Evolutionary conservation across 2,888 invertebrate species (phyloP).

Genomic region (Cryptosula pallasiana): DNA sequence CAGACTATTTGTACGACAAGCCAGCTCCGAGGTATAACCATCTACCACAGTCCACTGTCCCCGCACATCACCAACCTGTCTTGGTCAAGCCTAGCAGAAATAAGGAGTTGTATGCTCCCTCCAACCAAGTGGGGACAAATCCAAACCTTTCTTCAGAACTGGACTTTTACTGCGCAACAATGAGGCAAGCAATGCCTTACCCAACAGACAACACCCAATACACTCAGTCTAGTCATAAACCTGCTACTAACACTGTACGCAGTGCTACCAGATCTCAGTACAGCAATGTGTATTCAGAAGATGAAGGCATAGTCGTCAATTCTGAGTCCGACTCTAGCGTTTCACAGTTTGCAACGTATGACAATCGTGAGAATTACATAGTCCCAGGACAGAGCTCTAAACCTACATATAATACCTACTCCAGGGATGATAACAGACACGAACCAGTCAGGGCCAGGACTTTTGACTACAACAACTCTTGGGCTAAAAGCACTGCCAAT

Average conservation of each 20-base stretch:
- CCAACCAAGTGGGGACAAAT: background rate
- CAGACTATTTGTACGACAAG: background rate
- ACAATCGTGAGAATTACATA: background rate
- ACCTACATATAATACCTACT: background rate
- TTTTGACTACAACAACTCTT: background rate
- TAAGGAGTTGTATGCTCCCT: background rate
- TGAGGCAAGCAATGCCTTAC: conserved; percentile 2
- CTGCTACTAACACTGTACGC: background rate
- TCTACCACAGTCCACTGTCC: background rate
- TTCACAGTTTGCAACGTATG: conserved; percentile 9
- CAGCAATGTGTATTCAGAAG: background rate
- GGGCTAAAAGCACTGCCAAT: too few species aligned
- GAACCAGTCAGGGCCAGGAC: background rate
- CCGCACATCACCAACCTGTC: background rate
- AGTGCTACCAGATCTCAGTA: background rate
- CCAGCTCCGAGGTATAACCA: background rate
- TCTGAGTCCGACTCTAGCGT: conserved; percentile 21
- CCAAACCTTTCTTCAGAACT: background rate
- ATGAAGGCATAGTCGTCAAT: conserved; percentile 11
- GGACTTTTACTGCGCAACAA: background rate
- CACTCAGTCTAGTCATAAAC: background rate
- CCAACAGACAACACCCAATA: background rate
- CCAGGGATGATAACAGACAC: background rate
- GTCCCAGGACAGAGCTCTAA: background rate
- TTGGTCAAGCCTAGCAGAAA: background rate